Evolutionary conservation across 2,113 vertebrate genomes (phyloP).

Genomic region (Anolis carolinensis): DNA sequence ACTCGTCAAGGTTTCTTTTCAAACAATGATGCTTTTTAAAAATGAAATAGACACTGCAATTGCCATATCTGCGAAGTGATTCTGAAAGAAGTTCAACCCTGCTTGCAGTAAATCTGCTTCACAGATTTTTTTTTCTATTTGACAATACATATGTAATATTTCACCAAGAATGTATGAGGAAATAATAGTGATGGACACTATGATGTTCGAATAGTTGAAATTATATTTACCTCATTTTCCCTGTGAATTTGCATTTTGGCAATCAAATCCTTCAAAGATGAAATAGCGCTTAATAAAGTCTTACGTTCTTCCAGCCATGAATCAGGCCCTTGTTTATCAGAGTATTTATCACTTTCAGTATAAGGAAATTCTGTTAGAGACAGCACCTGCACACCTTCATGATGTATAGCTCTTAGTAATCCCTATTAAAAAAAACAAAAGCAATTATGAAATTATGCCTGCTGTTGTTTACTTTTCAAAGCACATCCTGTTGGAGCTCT

Average conservation of each 20-base stretch:
- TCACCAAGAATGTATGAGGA: not conserved
- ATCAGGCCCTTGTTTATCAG: constrained; percentile 65
- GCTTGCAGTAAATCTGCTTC: not conserved
- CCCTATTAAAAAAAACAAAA: constrained; percentile 71
- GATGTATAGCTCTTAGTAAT: constrained; percentile 91
- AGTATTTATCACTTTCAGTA: constrained; percentile 73
- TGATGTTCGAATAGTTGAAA: not conserved
- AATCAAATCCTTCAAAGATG: constrained; percentile 87
- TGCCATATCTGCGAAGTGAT: not conserved
- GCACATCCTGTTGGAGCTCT: not conserved
- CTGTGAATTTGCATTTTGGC: constrained; percentile 83
- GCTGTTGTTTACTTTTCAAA: not conserved
- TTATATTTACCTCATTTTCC: constrained; percentile 78
- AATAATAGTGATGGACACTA: not conserved
- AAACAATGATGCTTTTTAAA: not conserved
- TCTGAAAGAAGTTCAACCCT: not conserved
- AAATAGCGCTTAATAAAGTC: constrained; percentile 82
- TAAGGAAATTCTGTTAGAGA: constrained; percentile 85
- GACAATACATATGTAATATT: not conserved
- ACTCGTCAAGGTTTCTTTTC: not conserved
- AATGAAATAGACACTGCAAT: not conserved
- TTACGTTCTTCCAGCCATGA: constrained; percentile 85
- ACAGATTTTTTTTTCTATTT: not conserved
- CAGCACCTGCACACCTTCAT: constrained; percentile 92
- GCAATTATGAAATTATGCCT: not conserved